Evolutionary conservation across 2,797 vertebrate species (phyloP), one percentile per base, ranked within the genome.

Genomic region (Xenentodon cancila): DNA sequence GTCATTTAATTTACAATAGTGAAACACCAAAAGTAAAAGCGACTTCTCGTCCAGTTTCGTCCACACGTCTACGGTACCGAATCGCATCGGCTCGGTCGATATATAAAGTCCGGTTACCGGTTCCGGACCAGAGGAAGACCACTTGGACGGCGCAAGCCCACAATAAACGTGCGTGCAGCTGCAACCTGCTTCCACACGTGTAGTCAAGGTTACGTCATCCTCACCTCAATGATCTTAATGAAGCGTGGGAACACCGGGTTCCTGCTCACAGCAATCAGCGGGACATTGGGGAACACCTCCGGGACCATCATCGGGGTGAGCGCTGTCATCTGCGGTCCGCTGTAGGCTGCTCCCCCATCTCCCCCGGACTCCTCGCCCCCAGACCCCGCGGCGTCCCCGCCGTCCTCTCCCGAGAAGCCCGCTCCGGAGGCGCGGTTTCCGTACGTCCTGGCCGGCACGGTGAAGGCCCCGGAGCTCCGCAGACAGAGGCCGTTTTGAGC

Each of bases 221-320:
- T 92, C 83, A 98, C 97, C 97, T 99, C 97, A 48, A 99, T 94
- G 56, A 99, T 98, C 89, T 99, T 99, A 81, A 99, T 98, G 90
- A 99, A 99, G 4, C 97, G 94, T 2, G 97, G 97, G 30, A 92
- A 99, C 90, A 89, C 97, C 53, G 48, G 97, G 91, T 92, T 98
- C 91, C 91, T 95, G 80, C 90, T 94, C 42, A 98, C 96, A 0
- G 97, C 96, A 68, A 99, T 94, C 27, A 98, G 93, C 0, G 97
- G 97, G 3, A 99, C 93, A 66, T 96, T 94, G 6, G 97, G 97
- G 61, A 98, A 98, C 11, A 96, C 94, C 51, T 99, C 97, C 0
- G 97, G 97, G 3, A 98, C 95, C 59, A 95, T 88, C 91, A 98
- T 94, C 1, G 97, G 93, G 0, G 97, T 95, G 20, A 99, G 93